A percentile compares a stretch with the other conserved stretches of the same genome.
Conservation (phyloP, 1,140 invertebrate species). For the Zaprionus davidi region DNA sequence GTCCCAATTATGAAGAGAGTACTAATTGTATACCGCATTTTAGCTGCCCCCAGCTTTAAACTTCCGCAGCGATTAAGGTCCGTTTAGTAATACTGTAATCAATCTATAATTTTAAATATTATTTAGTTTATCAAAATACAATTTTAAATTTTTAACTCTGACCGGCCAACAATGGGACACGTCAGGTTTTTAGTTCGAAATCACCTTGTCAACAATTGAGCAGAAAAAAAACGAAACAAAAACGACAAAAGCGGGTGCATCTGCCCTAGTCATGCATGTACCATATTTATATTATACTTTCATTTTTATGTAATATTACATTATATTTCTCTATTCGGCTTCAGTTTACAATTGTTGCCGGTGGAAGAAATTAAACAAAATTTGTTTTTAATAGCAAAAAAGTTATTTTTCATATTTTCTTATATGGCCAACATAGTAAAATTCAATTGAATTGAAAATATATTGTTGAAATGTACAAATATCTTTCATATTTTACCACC, state of each 20-base stretch:
- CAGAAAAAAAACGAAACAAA: neutral
- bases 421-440: neutral
- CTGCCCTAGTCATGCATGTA: too few relatives aligned
- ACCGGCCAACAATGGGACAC: neutral
- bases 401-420: neutral
- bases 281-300: neutral
- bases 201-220: neutral
- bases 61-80: constrained; percentile 1
- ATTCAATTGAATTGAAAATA: neutral
- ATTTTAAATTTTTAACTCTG: neutral
- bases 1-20: constrained; percentile 50
- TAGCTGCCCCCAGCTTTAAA: neutral
- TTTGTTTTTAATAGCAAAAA: neutral
- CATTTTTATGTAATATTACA: neutral
- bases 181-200: neutral
- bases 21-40: constrained; percentile 44
- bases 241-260: neutral
- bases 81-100: neutral
- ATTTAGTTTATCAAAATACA: neutral
- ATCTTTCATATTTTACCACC: neutral
- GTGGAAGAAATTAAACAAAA: neutral
- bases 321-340: neutral
- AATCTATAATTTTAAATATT: neutral
- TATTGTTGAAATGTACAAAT: neutral
- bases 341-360: neutral